Conservation (phyloP, 1,140 invertebrate species). For the Heliothis subflexa region DNA sequence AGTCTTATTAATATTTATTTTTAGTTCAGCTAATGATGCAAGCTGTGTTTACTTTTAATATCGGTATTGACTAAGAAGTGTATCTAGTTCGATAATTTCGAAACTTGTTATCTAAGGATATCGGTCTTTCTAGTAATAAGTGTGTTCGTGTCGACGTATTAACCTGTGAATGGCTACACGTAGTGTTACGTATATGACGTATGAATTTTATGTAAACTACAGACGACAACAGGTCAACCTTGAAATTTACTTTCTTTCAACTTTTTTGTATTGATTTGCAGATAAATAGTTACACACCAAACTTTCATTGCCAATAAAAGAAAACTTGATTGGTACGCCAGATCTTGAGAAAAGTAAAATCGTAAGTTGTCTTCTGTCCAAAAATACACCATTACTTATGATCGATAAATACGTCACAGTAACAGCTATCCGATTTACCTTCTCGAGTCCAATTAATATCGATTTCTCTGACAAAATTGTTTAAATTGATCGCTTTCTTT, state of each 20-base stretch:
- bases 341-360: conserved; percentile 15
- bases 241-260: not conserved
- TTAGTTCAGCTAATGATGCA: not conserved
- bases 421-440: not conserved
- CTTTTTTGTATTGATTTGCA: not conserved
- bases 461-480: conserved; percentile 48
- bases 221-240: too few species aligned
- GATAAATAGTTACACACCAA: not conserved
- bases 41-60: conserved; percentile 3
- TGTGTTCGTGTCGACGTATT: too few species aligned
- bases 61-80: not conserved
- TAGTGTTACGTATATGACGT: too few species aligned
- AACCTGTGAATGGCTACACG: too few species aligned
- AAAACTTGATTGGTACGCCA: conserved; percentile 13
- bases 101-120: too few species aligned
- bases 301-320: not conserved
- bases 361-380: not conserved
- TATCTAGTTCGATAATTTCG: too few species aligned
- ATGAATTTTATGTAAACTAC: too few species aligned
- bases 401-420: conserved; percentile 13
- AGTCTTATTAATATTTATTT: conserved; percentile 7
- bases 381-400: not conserved
- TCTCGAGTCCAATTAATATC: conserved; percentile 30
- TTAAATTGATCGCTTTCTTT: conserved; percentile 44
- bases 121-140: too few species aligned